Evolutionary conservation across 2,888 invertebrate species (phyloP).

Genomic region (Adelphocoris suturalis): DNA sequence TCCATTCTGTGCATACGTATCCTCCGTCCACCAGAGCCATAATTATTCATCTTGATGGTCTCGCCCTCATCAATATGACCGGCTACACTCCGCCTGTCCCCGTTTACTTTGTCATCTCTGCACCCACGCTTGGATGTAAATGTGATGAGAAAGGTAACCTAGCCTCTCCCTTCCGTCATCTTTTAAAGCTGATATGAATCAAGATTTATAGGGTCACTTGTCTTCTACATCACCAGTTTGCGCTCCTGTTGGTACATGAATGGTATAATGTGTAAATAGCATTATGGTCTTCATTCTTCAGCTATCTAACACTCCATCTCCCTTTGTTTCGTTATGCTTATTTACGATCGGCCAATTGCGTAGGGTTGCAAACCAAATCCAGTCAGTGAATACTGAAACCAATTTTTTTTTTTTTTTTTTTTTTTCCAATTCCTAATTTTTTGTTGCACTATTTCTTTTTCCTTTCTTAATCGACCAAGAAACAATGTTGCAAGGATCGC

Average conservation of each 20-base stretch:
- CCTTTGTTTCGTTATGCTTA: too few species aligned
- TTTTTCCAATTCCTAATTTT: too few species aligned
- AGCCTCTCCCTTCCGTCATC: neutral
- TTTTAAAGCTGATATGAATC: neutral
- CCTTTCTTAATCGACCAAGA: too few species aligned
- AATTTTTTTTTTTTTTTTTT: too few species aligned
- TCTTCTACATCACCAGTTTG: neutral
- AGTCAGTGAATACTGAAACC: too few species aligned
- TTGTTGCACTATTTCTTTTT: too few species aligned
- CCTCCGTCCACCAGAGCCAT: neutral
- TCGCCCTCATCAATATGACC: slow-evolving; percentile 30
- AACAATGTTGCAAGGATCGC: too few species aligned
- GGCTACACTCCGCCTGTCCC: neutral
- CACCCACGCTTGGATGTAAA: slow-evolving; percentile 10
- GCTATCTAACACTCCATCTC: too few species aligned
- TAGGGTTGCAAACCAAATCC: too few species aligned
- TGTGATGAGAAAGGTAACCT: neutral
- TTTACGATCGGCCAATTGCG: too few species aligned
- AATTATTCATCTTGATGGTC: slow-evolving; percentile 38
- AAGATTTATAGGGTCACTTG: neutral
- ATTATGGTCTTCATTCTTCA: too few species aligned
- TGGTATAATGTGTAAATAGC: neutral
- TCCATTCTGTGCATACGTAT: slow-evolving; percentile 22
- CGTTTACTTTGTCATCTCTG: slow-evolving; percentile 32
- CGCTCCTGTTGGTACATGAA: neutral